These are phyloP conservation scores for Burhinus bistriatus DNA, from an alignment of 2,113 vertebrate genomes.

Conservation along the genomic window DNA sequence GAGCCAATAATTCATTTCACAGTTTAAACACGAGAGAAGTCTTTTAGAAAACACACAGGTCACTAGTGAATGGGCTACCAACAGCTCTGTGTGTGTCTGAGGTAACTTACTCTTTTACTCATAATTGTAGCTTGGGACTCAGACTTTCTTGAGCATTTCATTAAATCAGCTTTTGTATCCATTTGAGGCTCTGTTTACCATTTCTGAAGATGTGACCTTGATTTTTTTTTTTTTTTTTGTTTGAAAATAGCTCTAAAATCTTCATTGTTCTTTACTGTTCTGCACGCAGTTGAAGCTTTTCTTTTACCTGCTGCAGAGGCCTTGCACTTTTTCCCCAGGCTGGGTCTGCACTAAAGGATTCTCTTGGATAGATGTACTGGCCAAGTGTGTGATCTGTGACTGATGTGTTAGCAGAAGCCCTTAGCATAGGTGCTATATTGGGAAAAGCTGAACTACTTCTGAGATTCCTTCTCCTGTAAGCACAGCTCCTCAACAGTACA, in stretches of 20 bases:
- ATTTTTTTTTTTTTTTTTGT: background rate
- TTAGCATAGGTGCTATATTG: background rate
- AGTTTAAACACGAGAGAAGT: background rate
- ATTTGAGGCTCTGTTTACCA: background rate
- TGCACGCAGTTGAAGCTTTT: background rate
- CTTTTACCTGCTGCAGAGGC: background rate
- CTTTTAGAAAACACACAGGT: background rate
- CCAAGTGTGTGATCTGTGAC: background rate
- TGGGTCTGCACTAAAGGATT: background rate
- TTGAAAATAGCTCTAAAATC: background rate
- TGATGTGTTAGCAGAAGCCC: conserved; percentile 13
- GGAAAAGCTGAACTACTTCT: conserved; percentile 9
- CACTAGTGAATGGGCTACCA: background rate
- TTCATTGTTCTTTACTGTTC: background rate
- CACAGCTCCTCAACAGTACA: background rate
- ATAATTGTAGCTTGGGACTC: background rate
- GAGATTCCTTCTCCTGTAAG: background rate
- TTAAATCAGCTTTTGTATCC: background rate
- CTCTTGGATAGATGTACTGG: background rate
- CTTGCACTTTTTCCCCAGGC: background rate
- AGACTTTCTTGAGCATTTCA: background rate
- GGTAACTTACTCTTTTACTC: background rate
- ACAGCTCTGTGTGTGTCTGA: background rate
- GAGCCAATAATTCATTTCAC: background rate
- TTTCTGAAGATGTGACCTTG: background rate